Conservation (phyloP, 2,113 vertebrate species). For the Cryptotis parvus region DNA sequence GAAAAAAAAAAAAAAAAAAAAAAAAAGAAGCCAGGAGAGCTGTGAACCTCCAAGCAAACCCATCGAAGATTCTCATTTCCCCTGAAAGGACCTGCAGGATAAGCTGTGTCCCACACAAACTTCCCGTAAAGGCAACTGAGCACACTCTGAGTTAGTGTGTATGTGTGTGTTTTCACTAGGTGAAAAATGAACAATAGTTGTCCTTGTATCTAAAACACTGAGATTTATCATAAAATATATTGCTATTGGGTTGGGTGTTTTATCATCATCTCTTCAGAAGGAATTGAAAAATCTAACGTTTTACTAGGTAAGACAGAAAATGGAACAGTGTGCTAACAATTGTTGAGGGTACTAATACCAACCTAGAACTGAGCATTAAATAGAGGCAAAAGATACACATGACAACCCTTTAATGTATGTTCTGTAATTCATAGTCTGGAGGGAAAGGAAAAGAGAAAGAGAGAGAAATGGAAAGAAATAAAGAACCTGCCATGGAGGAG, state of each 20-base stretch:
- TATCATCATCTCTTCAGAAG: background rate
- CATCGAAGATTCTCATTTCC: background rate
- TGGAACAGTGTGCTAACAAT: too few species aligned
- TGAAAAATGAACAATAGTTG: background rate
- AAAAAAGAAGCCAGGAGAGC: too few species aligned
- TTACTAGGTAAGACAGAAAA: too few species aligned
- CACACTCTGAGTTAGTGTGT: background rate
- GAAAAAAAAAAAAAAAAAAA: too few species aligned
- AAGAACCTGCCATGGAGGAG: too few species aligned
- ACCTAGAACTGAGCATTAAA: too few species aligned
- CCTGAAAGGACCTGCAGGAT: background rate
- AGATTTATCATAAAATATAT: background rate
- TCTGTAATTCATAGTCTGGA: too few species aligned
- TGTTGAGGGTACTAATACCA: too few species aligned
- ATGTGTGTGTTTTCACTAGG: background rate
- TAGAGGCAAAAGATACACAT: too few species aligned
- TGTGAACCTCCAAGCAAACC: background rate
- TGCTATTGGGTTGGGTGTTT: background rate
- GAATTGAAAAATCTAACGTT: constrained; percentile 40
- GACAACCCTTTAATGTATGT: too few species aligned
- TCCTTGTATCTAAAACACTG: constrained; percentile 27
- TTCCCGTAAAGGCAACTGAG: background rate
- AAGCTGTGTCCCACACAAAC: background rate
- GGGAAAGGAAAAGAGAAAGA: too few species aligned
- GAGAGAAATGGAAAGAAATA: too few species aligned